Evolutionary conservation across 2,797 vertebrate genomes (phyloP).

Genomic region (Picus viridis): DNA sequence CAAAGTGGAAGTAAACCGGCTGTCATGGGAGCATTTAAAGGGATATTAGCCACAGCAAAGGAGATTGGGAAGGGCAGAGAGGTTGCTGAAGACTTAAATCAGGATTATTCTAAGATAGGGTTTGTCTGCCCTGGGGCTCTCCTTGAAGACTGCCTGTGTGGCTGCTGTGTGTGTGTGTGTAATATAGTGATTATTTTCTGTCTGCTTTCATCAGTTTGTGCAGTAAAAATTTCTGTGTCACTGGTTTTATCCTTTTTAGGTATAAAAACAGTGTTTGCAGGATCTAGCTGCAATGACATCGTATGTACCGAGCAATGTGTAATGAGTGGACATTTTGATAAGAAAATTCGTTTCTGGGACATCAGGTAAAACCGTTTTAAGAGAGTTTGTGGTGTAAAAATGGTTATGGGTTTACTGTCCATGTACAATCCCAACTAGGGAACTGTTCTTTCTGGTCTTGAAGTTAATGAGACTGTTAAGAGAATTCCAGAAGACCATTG

Average conservation of each 20-base stretch:
- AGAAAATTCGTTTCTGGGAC: constrained; percentile 99
- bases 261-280: constrained; percentile 97
- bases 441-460: neutral
- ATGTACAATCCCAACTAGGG: neutral
- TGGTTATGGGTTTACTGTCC: neutral
- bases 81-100: constrained; percentile 25
- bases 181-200: neutral
- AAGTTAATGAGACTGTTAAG: neutral
- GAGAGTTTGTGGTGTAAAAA: neutral
- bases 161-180: neutral
- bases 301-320: constrained; percentile 98
- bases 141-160: neutral
- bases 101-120: constrained; percentile 29
- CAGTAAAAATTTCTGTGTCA: neutral
- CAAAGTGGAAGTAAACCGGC: neutral
- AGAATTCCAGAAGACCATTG: neutral
- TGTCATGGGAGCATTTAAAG: neutral
- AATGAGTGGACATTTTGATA: constrained; percentile 98
- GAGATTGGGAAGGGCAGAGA: constrained; percentile 31
- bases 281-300: constrained; percentile 98
- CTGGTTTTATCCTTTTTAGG: constrained; percentile 76
- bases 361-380: constrained; percentile 84
- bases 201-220: neutral
- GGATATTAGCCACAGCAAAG: constrained; percentile 7
- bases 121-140: neutral